These are phyloP conservation scores for Tillus elongatus DNA, from an alignment of 2,888 invertebrate species.

Conservation along the genomic window DNA sequence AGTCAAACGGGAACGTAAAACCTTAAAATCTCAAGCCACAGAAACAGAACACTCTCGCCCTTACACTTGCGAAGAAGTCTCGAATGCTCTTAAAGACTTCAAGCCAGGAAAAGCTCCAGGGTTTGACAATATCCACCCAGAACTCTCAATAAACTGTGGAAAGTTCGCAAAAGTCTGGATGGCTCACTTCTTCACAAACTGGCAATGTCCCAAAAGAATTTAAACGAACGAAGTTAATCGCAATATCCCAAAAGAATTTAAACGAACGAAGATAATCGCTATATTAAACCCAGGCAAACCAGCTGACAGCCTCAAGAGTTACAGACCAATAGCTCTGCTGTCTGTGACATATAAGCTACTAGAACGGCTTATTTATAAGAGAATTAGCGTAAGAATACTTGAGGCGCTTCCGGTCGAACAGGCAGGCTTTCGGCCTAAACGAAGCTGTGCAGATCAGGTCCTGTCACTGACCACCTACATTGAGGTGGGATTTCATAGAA, in stretches of 20 bases:
- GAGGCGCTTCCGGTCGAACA: constrained; percentile 16
- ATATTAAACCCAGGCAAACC: constrained; percentile 9
- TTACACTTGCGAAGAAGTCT: constrained; percentile 8
- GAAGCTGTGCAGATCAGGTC: constrained; percentile 18
- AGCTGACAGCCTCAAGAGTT: constrained; percentile 8
- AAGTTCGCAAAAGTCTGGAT: constrained; percentile 9
- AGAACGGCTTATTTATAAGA: too few species aligned
- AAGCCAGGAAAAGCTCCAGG: too few species aligned
- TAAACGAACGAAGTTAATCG: too few species aligned
- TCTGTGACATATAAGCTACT: too few species aligned
- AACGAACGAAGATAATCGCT: constrained; percentile 8
- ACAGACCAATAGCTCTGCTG: constrained; percentile 8
- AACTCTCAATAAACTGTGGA: neutral
- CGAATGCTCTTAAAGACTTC: constrained; percentile 7
- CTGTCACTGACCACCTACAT: constrained; percentile 18
- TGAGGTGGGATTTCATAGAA: constrained; percentile 18
- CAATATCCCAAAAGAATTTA: too few species aligned
- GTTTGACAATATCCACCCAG: too few species aligned
- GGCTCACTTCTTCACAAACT: constrained; percentile 9
- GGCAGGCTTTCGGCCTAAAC: constrained; percentile 18
- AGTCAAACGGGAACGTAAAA: too few species aligned
- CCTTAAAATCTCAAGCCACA: too few species aligned
- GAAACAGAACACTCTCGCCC: too few species aligned
- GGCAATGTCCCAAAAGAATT: too few species aligned
- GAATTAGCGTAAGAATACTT: constrained; percentile 9